These are phyloP conservation scores for Hyaena hyaena DNA, from an alignment of 2,113 vertebrate genomes.

Conservation along the genomic window DNA sequence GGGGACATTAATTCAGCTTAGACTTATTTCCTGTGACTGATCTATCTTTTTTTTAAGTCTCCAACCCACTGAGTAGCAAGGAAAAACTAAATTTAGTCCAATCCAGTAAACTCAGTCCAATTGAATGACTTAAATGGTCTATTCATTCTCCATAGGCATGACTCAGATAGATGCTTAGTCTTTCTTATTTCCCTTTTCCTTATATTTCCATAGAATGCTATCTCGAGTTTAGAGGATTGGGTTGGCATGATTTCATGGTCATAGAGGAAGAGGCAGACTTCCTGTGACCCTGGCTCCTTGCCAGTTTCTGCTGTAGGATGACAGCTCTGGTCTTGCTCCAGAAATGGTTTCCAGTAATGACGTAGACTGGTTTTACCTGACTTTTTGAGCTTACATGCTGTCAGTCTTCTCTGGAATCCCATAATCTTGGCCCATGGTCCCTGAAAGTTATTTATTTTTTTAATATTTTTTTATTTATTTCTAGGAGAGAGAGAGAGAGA, in stretches of 20 bases:
- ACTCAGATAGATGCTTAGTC: not conserved
- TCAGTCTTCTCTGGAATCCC: not conserved
- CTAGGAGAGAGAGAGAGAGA: too few relatives aligned
- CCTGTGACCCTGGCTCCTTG: not conserved
- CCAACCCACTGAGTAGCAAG: slow-evolving; percentile 20
- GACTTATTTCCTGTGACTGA: not conserved
- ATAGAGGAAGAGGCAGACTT: not conserved
- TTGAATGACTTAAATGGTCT: not conserved
- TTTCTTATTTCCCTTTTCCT: not conserved
- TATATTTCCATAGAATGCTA: not conserved
- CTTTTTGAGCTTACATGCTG: not conserved
- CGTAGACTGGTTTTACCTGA: too few relatives aligned
- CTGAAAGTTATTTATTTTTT: not conserved
- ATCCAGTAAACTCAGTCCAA: slow-evolving; percentile 9
- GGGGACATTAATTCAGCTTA: not conserved
- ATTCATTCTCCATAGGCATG: not conserved
- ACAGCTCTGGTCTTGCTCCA: not conserved
- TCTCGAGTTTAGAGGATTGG: not conserved
- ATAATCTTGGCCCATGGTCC: not conserved
- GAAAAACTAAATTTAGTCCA: slow-evolving; percentile 42
- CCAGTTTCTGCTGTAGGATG: not conserved
- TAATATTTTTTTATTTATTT: too few relatives aligned
- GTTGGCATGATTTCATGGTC: not conserved
- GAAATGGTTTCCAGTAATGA: not conserved
- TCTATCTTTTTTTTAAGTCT: slow-evolving; percentile 10